Evolutionary conservation across 2,113 vertebrate species (phyloP).

Genomic region (Psilopogon haemacephalus): DNA sequence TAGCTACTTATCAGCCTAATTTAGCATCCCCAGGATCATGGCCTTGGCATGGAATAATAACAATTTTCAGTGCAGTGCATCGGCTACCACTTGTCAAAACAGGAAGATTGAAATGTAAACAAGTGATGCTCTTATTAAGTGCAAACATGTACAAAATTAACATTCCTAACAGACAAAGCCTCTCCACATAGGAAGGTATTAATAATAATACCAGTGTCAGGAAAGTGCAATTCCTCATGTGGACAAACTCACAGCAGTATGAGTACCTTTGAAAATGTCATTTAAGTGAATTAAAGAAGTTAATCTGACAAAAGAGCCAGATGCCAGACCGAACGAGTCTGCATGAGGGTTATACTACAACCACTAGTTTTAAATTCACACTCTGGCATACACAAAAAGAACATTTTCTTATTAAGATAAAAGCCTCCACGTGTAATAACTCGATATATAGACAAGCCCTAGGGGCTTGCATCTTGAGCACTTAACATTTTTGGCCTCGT

Average conservation of each 20-base stretch:
- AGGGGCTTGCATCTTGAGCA: conserved; percentile 52
- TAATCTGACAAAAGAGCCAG: background rate
- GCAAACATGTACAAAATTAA: background rate
- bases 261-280: background rate
- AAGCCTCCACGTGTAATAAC: conserved; percentile 67
- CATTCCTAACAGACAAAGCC: background rate
- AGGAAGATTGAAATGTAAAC: conserved; percentile 1
- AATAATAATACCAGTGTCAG: background rate
- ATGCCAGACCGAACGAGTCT: background rate
- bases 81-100: background rate
- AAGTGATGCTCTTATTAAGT: background rate
- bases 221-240: background rate
- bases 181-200: background rate
- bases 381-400: conserved; percentile 53
- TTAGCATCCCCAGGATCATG: background rate
- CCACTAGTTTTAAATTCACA: conserved; percentile 41
- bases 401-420: conserved; percentile 55
- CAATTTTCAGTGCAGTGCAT: background rate
- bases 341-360: conserved; percentile 1
- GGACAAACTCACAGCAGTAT: background rate
- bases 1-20: conserved; percentile 6
- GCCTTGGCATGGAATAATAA: background rate
- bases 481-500: conserved; percentile 64
- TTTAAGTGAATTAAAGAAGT: background rate
- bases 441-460: conserved; percentile 63